Percentiles rank a stretch among this genome's conserved stretches.
phyloP scores from a whole-genome alignment of 2,113 vertebrate species.

The Amphilophus citrinellus region DNA sequence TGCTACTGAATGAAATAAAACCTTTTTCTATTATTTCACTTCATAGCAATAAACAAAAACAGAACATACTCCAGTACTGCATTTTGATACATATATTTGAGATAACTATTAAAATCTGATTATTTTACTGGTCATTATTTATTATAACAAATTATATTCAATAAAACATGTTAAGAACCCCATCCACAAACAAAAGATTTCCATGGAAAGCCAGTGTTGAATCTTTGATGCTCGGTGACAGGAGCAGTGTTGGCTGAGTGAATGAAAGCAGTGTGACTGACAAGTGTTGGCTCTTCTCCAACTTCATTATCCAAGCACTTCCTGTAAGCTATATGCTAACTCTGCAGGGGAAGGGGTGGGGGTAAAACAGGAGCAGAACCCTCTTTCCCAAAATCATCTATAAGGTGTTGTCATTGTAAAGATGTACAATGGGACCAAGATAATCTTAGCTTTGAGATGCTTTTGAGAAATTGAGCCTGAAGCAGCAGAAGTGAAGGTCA shows the following conservation, averaged over 20 bases:
- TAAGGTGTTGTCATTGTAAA: not conserved
- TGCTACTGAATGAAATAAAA: not conserved
- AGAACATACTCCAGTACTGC: not conserved
- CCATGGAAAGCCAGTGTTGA: conserved; percentile 18
- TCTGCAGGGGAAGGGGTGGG: not conserved
- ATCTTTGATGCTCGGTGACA: conserved; percentile 36
- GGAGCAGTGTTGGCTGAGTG: conserved; percentile 56
- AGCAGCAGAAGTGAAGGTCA: not conserved
- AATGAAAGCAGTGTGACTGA: conserved; percentile 62
- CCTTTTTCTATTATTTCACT: not conserved
- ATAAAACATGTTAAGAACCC: not conserved
- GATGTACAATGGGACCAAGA: not conserved
- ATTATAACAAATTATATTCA: not conserved
- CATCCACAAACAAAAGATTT: not conserved
- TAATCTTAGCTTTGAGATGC: not conserved
- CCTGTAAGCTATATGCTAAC: conserved; percentile 51
- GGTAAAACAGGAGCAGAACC: not conserved
- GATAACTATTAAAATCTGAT: not conserved
- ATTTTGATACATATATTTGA: not conserved
- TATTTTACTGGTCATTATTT: not conserved
- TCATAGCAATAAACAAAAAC: not conserved
- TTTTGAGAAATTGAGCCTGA: not conserved
- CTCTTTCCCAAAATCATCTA: conserved; percentile 16
- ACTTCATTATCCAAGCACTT: conserved; percentile 57
- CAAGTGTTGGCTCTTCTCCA: conserved; percentile 58